Conservation (phyloP, 2,113 vertebrate genomes). For the Hippotragus niger region DNA sequence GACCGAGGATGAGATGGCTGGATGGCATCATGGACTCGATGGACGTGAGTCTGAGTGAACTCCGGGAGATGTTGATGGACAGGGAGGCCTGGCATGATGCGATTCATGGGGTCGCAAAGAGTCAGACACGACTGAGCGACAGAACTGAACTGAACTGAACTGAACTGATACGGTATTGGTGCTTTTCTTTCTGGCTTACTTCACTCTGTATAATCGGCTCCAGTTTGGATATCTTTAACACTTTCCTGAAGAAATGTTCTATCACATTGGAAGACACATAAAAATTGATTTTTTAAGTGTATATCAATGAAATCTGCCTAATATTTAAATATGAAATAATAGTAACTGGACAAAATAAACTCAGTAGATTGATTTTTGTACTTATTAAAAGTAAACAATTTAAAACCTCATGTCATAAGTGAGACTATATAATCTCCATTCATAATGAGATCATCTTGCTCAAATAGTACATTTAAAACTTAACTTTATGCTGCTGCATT, state of each 20-base stretch:
- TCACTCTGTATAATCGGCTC: no score
- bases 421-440: constrained; percentile 35
- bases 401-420: background rate
- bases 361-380: constrained; percentile 36
- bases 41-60: no score
- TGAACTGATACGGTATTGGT: no score
- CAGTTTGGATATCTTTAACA: background rate
- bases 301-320: background rate
- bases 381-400: constrained; percentile 39
- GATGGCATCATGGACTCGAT: no score
- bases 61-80: no score
- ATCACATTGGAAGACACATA: background rate
- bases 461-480: background rate
- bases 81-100: no score
- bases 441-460: background rate
- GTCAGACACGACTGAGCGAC: no score
- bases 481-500: background rate
- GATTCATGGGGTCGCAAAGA: no score
- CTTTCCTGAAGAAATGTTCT: background rate
- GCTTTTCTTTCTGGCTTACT: no score
- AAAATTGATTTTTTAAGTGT: background rate
- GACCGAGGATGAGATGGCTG: no score
- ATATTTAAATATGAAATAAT: background rate
- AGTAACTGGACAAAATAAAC: background rate
- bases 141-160: no score